Evolutionary conservation across 2,113 vertebrate species (phyloP), one percentile per base, ranked within the genome.

Genomic region (Cichladusa arquata): DNA sequence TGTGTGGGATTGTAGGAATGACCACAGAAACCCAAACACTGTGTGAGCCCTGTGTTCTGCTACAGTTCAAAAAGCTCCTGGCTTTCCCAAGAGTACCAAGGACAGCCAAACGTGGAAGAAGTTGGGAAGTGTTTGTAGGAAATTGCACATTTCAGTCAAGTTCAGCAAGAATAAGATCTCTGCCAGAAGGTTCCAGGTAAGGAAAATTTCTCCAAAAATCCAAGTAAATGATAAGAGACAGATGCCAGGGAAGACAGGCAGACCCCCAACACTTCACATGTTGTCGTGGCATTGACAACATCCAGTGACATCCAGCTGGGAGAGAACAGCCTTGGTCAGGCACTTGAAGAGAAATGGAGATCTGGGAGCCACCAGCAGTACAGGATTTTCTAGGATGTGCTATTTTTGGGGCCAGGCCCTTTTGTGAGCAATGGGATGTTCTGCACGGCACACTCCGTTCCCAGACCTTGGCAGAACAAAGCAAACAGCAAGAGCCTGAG

Each of bases 401-500:
- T 86, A 36, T 78, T 88, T 93, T 70, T 78, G 86, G 80, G 85
- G 81, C 85, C 61, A 1, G 0, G 73, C 53, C 62, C 65, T 81
- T 69, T n/a, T 66, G 79, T 23, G 83, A 95, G 28, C 91, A 70
- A 60, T 62, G 84, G 83, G 81, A 88, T 19, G 7, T 23, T 86
- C 80, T 28, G 26, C 80, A 57, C 0, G 0, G 83, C 91, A 62
- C 38, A 33, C 77, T 42, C 29, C 2, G 13, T 81, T 81, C 89
- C 84, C 70, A 91, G 69, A 66, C 44, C 19, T 23, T 88, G 93
- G 80, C 91, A 93, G 83, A 95, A 96, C 54, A 94, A 93, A 88
- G 82, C 79, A 86, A 91, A 80, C 45, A 77, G 90, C 50, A 76
- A 92, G 22, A 91, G 29, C 9, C 1, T 12, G 51, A 56, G 84